These are phyloP conservation scores for Alethe diademata DNA, from an alignment of 2,113 vertebrate species.

Conservation along the genomic window DNA sequence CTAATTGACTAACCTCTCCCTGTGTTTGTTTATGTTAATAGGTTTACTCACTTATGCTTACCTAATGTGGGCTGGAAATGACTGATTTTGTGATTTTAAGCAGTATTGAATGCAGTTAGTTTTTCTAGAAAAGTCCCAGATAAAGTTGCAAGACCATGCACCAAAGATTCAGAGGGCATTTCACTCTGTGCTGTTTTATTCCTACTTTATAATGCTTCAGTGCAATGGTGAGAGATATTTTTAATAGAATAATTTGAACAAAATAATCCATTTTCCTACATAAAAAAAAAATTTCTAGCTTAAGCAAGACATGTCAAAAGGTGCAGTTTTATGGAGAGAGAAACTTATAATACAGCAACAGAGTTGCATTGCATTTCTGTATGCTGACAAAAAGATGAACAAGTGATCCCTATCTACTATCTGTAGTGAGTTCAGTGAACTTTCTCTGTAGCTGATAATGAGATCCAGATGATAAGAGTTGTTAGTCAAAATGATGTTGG, in stretches of 20 bases:
- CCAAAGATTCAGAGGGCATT: neutral
- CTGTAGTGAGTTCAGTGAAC: neutral
- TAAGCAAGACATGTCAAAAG: neutral
- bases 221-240: neutral
- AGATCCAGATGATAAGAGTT: neutral
- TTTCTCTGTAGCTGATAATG: neutral
- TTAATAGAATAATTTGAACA: neutral
- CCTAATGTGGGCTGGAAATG: neutral
- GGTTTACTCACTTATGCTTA: neutral
- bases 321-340: neutral
- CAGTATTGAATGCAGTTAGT: neutral
- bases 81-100: neutral
- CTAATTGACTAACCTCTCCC: conserved; percentile 6
- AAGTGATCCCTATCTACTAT: neutral
- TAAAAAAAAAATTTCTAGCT: neutral
- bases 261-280: neutral
- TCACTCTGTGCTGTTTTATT: neutral
- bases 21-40: conserved; percentile 23
- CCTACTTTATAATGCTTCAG: neutral
- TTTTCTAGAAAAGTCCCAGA: neutral
- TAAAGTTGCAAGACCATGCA: neutral
- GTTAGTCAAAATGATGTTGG: neutral
- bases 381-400: neutral
- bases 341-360: neutral
- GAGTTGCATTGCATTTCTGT: neutral